Conservation (phyloP, 2,113 vertebrate genomes). For the Ciconia maguari region DNA sequence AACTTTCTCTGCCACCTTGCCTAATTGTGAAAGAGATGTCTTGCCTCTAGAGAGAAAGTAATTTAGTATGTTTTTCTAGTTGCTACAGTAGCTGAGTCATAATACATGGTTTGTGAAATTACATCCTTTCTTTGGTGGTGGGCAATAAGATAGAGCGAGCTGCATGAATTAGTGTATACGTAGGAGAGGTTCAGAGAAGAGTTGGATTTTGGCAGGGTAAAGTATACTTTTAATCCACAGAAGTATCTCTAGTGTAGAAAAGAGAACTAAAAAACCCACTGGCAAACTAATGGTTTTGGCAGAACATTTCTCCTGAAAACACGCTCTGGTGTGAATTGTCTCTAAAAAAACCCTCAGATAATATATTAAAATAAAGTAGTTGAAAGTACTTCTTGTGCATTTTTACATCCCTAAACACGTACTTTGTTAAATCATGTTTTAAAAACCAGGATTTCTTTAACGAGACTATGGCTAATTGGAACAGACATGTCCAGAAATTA, state of each 20-base stretch:
- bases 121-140: slow-evolving; percentile 25
- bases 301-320: slow-evolving; percentile 4
- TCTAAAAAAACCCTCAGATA: not conserved
- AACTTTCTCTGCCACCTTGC: not conserved
- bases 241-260: not conserved
- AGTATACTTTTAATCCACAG: slow-evolving; percentile 2
- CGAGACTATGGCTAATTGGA: not conserved
- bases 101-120: slow-evolving; percentile 49
- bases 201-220: not conserved
- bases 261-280: not conserved
- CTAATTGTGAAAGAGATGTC: slow-evolving; percentile 21
- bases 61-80: slow-evolving; percentile 35
- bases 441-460: not conserved
- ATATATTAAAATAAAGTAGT: not conserved
- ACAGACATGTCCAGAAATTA: not conserved
- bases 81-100: slow-evolving; percentile 51
- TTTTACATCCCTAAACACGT: not conserved
- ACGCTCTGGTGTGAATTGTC: not conserved
- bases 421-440: not conserved
- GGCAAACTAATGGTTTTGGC: slow-evolving; percentile 24
- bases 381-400: not conserved
- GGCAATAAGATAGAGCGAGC: not conserved
- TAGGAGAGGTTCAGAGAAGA: slow-evolving; percentile 22
- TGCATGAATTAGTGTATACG: not conserved
- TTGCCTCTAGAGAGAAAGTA: slow-evolving; percentile 35